Percentiles rank a stretch among this genome's conserved stretches.
phyloP scores from a whole-genome alignment of 2,113 vertebrate species.

The Pipra filicauda region DNA sequence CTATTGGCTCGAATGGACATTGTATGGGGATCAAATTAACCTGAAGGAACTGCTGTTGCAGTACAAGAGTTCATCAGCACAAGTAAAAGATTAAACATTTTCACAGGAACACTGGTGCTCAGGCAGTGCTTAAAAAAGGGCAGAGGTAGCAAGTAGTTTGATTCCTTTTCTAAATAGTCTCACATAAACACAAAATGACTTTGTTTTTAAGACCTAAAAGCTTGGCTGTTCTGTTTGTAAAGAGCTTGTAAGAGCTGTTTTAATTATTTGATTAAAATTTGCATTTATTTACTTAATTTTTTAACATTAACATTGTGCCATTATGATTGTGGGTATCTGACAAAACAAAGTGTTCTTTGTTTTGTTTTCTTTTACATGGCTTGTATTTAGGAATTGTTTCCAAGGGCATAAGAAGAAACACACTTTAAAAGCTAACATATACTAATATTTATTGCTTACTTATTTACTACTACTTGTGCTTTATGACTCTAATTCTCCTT shows the following conservation, averaged over 20 bases:
- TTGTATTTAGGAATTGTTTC: not conserved
- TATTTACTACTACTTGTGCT: not conserved
- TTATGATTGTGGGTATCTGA: not conserved
- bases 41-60: not conserved
- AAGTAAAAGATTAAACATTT: conserved; percentile 50
- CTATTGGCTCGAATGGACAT: not conserved
- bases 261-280: not conserved
- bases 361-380: not conserved
- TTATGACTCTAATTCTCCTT: not conserved
- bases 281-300: not conserved
- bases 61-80: not conserved
- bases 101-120: not conserved
- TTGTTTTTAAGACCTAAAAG: not conserved
- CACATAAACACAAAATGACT: not conserved
- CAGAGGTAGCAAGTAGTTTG: not conserved
- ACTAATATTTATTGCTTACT: not conserved
- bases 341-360: not conserved
- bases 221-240: not conserved
- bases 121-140: not conserved
- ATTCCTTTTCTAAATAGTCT: not conserved
- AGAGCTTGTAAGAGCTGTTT: not conserved
- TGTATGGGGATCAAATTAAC: not conserved
- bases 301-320: not conserved
- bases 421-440: not conserved
- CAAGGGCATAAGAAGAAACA: not conserved